Evolutionary conservation across 2,888 invertebrate genomes (phyloP).

Genomic region (Pseudoips prasinana): DNA sequence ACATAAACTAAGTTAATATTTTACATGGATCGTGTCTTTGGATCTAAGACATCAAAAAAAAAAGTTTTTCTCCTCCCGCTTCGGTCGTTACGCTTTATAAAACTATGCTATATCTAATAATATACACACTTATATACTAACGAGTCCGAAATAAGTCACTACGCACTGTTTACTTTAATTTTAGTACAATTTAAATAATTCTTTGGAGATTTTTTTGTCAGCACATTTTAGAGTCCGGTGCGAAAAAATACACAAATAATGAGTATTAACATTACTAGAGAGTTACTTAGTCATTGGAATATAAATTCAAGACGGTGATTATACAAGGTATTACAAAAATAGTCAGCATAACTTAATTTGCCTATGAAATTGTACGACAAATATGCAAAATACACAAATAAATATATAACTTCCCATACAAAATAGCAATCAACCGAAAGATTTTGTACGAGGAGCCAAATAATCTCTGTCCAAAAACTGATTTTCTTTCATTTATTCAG

Average conservation of each 20-base stretch:
- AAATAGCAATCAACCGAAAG: no score
- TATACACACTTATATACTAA: conserved; percentile 60
- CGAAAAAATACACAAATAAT: conserved; percentile 3
- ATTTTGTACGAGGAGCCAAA: no score
- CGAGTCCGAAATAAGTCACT: conserved; percentile 58
- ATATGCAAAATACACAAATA: no score
- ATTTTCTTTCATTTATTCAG: no score
- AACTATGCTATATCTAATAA: conserved; percentile 59
- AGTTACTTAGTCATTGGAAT: no score
- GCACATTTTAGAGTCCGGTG: conserved; percentile 15
- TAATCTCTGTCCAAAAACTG: no score
- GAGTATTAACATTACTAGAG: no score
- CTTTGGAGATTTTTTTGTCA: conserved; percentile 34
- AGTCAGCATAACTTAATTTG: no score
- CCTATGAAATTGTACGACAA: no score
- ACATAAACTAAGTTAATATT: conserved; percentile 58
- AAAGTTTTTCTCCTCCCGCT: conserved; percentile 14
- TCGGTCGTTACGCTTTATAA: conserved; percentile 43
- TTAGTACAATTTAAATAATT: conserved; percentile 30
- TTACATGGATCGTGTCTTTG: conserved; percentile 56
- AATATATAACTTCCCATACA: no score
- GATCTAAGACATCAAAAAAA: conserved; percentile 34
- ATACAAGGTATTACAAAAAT: no score
- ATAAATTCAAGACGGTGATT: no score
- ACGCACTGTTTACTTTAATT: conserved; percentile 48